Percentiles rank a stretch among this genome's conserved stretches.
These are phyloP conservation scores for Zaprionus capensis DNA, from an alignment of 1,140 invertebrate genomes.

Conservation along the genomic window DNA sequence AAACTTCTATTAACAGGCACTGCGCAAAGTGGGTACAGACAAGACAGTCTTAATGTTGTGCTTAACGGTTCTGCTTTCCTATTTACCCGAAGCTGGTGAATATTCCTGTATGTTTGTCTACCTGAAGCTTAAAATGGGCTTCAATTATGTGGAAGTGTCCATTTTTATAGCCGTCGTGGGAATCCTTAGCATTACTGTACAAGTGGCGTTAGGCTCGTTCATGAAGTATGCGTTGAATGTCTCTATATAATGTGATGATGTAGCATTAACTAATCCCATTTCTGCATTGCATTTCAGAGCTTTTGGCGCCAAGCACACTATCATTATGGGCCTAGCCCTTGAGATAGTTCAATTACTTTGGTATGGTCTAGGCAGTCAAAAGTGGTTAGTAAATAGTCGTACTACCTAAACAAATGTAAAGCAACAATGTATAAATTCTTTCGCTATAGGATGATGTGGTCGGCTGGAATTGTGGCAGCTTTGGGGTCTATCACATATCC, in stretches of 20 bases:
- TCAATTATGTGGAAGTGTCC: conserved; percentile 97
- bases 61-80: conserved; percentile 98
- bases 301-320: conserved; percentile 97
- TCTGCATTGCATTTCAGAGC: conserved; percentile 53
- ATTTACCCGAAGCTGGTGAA: conserved; percentile 99
- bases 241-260: not conserved
- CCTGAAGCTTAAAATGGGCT: conserved; percentile 98
- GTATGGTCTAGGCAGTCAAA: conserved; percentile 93
- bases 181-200: conserved; percentile 97
- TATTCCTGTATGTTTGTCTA: conserved; percentile 99
- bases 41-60: conserved; percentile 98
- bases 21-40: conserved; percentile 97
- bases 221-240: conserved; percentile 86
- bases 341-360: conserved; percentile 98
- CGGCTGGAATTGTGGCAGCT: conserved; percentile 97
- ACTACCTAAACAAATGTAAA: not conserved
- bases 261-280: not conserved
- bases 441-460: conserved; percentile 97
- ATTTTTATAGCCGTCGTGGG: conserved; percentile 99
- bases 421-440: not conserved
- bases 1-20: conserved; percentile 85
- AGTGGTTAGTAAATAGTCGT: conserved; percentile 76
- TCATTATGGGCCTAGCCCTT: conserved; percentile 97
- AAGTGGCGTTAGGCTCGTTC: conserved; percentile 94
- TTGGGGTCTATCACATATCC: conserved; percentile 98